phyloP scores from a whole-genome alignment of 2,797 vertebrate genomes.

The Hoplostethus mediterraneus region DNA sequence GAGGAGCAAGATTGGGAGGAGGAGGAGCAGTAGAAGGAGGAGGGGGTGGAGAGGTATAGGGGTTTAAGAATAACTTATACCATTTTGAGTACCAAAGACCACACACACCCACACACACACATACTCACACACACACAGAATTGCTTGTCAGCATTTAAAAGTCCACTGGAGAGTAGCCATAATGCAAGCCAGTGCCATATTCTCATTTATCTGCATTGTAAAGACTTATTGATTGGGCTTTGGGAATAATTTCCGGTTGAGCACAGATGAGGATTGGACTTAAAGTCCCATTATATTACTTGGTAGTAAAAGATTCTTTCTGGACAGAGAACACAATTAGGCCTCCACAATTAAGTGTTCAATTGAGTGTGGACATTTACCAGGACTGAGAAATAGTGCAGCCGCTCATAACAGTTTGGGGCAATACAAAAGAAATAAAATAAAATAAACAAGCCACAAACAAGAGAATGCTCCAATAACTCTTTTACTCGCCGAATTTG shows the following conservation, averaged over 20 bases:
- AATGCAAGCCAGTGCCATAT: constrained; percentile 19
- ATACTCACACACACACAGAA: not conserved
- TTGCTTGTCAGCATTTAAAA: constrained; percentile 9
- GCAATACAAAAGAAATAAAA: constrained; percentile 46
- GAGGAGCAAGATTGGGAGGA: constrained; percentile 18
- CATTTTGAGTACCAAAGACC: not conserved
- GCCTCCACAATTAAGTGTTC: constrained; percentile 66
- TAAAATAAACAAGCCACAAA: constrained; percentile 53
- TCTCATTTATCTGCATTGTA: constrained; percentile 44
- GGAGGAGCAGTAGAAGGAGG: not conserved
- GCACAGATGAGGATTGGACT: constrained; percentile 45
- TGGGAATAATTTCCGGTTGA: constrained; percentile 62
- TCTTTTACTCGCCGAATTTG: constrained; percentile 43
- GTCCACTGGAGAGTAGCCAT: constrained; percentile 11
- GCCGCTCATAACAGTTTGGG: constrained; percentile 32
- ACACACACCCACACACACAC: not conserved
- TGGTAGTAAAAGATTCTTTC: constrained; percentile 63
- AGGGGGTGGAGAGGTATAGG: not conserved
- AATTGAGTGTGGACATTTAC: constrained; percentile 68
- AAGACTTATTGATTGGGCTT: constrained; percentile 59
- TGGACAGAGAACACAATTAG: constrained; percentile 63
- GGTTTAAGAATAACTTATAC: not conserved
- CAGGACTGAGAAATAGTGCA: constrained; percentile 41
- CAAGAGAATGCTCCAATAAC: constrained; percentile 51
- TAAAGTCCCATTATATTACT: constrained; percentile 56